Percentiles rank a stretch among this genome's conserved stretches.
These are phyloP conservation scores for Micrasema longulum DNA, from an alignment of 1,140 invertebrate species.

Conservation along the genomic window DNA sequence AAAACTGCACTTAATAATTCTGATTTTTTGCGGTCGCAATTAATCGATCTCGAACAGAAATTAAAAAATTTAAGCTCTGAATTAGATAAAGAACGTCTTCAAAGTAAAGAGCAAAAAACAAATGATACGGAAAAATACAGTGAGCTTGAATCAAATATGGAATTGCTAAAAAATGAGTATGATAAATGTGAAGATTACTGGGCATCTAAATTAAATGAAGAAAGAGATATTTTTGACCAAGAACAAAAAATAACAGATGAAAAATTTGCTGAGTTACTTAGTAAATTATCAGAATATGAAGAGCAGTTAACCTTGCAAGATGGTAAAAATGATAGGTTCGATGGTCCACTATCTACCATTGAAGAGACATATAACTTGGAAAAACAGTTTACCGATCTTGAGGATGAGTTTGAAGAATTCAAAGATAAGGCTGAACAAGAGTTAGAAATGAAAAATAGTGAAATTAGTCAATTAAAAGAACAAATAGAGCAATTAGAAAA, in stretches of 20 bases:
- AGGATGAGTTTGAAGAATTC: slow-evolving; percentile 76
- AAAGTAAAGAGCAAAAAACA: slow-evolving; percentile 62
- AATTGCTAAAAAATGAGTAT: slow-evolving; percentile 80
- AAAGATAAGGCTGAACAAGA: slow-evolving; percentile 64
- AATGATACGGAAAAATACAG: slow-evolving; percentile 69
- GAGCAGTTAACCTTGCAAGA: slow-evolving; percentile 75
- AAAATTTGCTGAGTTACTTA: slow-evolving; percentile 78
- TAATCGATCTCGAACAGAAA: slow-evolving; percentile 16
- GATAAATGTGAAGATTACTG: slow-evolving; percentile 90
- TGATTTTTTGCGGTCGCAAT: slow-evolving; percentile 14
- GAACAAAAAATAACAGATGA: slow-evolving; percentile 83
- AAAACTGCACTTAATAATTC: slow-evolving; percentile 6
- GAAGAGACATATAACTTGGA: slow-evolving; percentile 81
- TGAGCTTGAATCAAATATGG: slow-evolving; percentile 78
- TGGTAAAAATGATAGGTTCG: slow-evolving; percentile 54
- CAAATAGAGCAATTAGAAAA: slow-evolving; percentile 63
- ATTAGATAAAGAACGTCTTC: slow-evolving; percentile 37
- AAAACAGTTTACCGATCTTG: slow-evolving; percentile 78
- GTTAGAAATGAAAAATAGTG: slow-evolving; percentile 65
- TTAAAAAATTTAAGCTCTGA: slow-evolving; percentile 27
- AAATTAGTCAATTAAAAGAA: slow-evolving; percentile 69
- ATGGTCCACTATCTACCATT: slow-evolving; percentile 76
- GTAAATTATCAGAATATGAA: slow-evolving; percentile 84
- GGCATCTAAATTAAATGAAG: slow-evolving; percentile 81
- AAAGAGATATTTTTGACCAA: slow-evolving; percentile 78